phyloP scores from a whole-genome alignment of 2,888 invertebrate genomes.

The Cyrtodaria siliqua region DNA sequence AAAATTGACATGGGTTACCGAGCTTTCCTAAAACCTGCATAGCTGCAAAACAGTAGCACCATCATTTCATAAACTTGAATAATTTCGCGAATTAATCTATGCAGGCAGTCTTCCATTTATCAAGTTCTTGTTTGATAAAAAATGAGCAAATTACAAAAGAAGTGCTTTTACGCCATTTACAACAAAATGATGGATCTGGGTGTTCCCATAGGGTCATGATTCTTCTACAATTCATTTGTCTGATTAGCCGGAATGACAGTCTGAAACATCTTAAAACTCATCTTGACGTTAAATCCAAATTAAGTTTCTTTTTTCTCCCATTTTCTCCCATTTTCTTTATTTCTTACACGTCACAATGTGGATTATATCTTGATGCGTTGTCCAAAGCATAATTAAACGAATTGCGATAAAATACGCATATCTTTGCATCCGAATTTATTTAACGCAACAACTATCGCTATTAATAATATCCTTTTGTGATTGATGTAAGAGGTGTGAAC shows the following conservation, averaged over 20 bases:
- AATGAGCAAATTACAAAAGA: slow-evolving; percentile 66
- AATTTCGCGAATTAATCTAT: too few species aligned
- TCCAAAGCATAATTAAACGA: slow-evolving; percentile 41
- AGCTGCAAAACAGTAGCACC: too few species aligned
- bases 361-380: slow-evolving; percentile 30
- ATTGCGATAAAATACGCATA: slow-evolving; percentile 19
- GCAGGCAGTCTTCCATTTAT: slow-evolving; percentile 29
- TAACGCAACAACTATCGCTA: slow-evolving; percentile 21
- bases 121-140: slow-evolving; percentile 31
- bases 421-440: slow-evolving; percentile 1
- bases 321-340: neutral
- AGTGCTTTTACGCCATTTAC: slow-evolving; percentile 52
- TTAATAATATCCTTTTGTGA: slow-evolving; percentile 46
- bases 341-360: slow-evolving; percentile 30
- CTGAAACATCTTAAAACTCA: slow-evolving; percentile 43
- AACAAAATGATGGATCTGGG: slow-evolving; percentile 49
- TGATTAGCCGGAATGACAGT: slow-evolving; percentile 46
- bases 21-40: too few species aligned
- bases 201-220: slow-evolving; percentile 48
- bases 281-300: slow-evolving; percentile 49
- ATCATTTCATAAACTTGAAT: too few species aligned
- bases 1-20: too few species aligned
- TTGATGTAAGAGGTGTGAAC: slow-evolving; percentile 49
- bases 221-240: slow-evolving; percentile 51
- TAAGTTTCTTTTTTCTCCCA: slow-evolving; percentile 18